These are phyloP conservation scores for Neotoxoptera formosana DNA, from an alignment of 1,140 invertebrate genomes.

Conservation along the genomic window DNA sequence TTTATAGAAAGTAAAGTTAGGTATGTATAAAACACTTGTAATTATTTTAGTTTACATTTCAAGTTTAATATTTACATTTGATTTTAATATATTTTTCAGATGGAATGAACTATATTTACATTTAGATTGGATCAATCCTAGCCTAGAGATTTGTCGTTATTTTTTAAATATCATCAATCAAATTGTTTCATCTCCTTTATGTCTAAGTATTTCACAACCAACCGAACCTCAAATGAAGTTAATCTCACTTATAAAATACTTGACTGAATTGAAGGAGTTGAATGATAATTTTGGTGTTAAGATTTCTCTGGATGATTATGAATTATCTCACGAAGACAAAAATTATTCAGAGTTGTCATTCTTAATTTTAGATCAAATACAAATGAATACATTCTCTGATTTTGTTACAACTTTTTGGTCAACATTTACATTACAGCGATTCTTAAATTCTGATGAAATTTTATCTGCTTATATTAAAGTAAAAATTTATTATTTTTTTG, in stretches of 20 bases:
- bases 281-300: constrained; percentile 49
- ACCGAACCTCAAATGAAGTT: constrained; percentile 35
- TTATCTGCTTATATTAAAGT: constrained; percentile 50
- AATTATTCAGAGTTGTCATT: constrained; percentile 48
- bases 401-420: constrained; percentile 44
- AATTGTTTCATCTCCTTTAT: constrained; percentile 51
- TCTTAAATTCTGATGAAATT: constrained; percentile 55
- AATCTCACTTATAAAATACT: constrained; percentile 38
- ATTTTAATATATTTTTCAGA: not conserved
- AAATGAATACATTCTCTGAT: constrained; percentile 33
- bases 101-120: constrained; percentile 52
- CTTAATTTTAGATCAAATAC: constrained; percentile 54
- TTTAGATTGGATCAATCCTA: constrained; percentile 48
- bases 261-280: constrained; percentile 45
- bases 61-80: not conserved
- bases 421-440: constrained; percentile 44
- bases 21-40: constrained; percentile 1
- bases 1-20: constrained; percentile 53
- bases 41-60: not conserved
- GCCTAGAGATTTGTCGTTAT: constrained; percentile 39
- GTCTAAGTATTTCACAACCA: constrained; percentile 44
- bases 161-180: constrained; percentile 52
- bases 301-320: constrained; percentile 42
- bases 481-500: not conserved
- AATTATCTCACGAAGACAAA: constrained; percentile 45